phyloP scores from a whole-genome alignment of 2,113 vertebrate species.

The Percopsis transmontana region DNA sequence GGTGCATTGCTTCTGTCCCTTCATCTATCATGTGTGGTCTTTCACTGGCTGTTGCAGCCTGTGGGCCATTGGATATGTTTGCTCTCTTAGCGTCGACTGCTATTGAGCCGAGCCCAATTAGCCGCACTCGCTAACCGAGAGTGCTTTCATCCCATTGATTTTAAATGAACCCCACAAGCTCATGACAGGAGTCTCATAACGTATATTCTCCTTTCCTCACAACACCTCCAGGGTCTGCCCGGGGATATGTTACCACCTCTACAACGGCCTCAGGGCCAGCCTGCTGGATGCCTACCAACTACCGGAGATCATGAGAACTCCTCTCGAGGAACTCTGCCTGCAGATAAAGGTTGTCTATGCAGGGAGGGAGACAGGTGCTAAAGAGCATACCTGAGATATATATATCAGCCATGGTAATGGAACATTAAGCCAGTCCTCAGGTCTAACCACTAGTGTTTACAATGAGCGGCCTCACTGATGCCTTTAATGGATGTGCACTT shows the following conservation, averaged over 20 bases:
- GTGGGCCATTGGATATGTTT: constrained; percentile 31
- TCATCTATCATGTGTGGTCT: neutral
- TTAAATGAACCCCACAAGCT: constrained; percentile 36
- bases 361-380: constrained; percentile 2
- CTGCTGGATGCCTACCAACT: constrained; percentile 93
- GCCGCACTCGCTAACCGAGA: constrained; percentile 33
- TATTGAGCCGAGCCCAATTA: constrained; percentile 58
- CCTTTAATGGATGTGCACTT: constrained; percentile 34
- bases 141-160: constrained; percentile 46
- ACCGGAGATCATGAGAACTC: constrained; percentile 95
- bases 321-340: constrained; percentile 95
- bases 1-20: neutral
- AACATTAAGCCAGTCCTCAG: constrained; percentile 56
- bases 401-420: constrained; percentile 61
- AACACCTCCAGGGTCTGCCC: constrained; percentile 93
- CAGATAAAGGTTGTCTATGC: constrained; percentile 89
- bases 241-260: constrained; percentile 95
- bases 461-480: constrained; percentile 40
- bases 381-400: constrained; percentile 35
- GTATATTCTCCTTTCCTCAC: neutral
- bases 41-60: constrained; percentile 35
- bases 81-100: constrained; percentile 39
- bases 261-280: constrained; percentile 90
- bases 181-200: neutral
- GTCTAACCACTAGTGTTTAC: constrained; percentile 34